Percentiles rank a stretch among this genome's conserved stretches.
phyloP scores from a whole-genome alignment of 2,797 vertebrate genomes.

The Gymnothorax javanicus region DNA sequence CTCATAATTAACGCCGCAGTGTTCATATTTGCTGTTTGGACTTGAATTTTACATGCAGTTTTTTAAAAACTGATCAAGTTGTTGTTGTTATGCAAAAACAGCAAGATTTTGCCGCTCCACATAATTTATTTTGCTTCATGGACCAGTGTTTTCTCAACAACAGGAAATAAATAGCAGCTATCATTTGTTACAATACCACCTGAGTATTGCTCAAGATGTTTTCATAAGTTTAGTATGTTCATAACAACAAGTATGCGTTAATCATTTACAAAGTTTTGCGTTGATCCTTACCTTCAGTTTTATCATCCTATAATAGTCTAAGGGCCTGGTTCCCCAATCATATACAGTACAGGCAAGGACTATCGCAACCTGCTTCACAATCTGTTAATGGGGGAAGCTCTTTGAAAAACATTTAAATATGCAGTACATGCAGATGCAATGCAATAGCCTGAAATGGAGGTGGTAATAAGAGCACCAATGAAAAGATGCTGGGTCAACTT shows the following conservation, averaged over 20 bases:
- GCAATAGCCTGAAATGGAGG: no score
- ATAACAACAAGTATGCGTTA: background rate
- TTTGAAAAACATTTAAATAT: no score
- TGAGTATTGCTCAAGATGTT: background rate
- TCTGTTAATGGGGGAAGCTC: no score
- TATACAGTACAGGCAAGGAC: no score
- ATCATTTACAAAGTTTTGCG: no score
- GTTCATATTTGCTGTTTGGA: background rate
- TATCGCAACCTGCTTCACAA: no score
- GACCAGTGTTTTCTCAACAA: background rate
- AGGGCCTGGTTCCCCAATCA: no score
- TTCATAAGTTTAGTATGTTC: background rate
- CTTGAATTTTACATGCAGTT: background rate
- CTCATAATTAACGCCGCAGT: no score
- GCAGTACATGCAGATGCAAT: no score
- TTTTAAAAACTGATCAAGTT: background rate
- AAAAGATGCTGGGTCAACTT: no score
- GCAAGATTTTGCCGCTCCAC: background rate
- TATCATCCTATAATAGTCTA: background rate
- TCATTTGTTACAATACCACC: background rate
- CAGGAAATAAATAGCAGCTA: background rate
- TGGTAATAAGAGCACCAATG: no score
- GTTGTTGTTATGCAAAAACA: background rate
- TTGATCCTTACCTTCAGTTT: background rate
- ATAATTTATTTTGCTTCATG: background rate